phyloP scores from a whole-genome alignment of 2,888 invertebrate genomes.

The Scaptomyza cyrtandrae region DNA sequence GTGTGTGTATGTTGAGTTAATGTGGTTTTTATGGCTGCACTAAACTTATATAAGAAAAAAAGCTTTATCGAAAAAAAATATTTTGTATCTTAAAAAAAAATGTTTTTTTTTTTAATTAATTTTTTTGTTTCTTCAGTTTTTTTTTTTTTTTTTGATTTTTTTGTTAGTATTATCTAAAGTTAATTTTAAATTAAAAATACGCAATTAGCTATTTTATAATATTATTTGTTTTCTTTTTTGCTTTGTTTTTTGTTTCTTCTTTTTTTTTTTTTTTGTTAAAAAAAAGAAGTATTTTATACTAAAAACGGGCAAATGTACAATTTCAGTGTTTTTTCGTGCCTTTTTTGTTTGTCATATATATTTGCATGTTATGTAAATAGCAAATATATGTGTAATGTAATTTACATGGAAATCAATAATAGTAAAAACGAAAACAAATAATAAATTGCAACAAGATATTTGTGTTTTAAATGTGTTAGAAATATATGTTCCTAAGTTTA shows the following conservation, averaged over 20 bases:
- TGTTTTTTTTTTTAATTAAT: background rate
- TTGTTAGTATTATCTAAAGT: conserved; percentile 57
- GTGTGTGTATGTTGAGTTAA: conserved; percentile 17
- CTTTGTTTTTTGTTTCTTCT: conserved; percentile 13
- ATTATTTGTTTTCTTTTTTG: conserved; percentile 24
- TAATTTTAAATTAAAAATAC: conserved; percentile 50
- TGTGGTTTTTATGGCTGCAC: conserved; percentile 11
- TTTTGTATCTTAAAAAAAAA: conserved; percentile 11
- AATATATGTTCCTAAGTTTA: conserved; percentile 29
- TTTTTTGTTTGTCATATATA: conserved; percentile 14
- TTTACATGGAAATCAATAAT: conserved; percentile 24
- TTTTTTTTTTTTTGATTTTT: conserved; percentile 11
- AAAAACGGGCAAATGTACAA: conserved; percentile 50
- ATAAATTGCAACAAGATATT: conserved; percentile 52
- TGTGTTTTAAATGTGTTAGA: conserved; percentile 27
- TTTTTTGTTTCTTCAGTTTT: conserved; percentile 16
- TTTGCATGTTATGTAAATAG: conserved; percentile 5
- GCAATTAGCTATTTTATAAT: conserved; percentile 22
- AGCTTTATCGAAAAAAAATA: conserved; percentile 16
- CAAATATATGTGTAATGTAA: conserved; percentile 14
- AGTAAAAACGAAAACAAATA: conserved; percentile 25
- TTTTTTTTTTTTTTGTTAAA: conserved; percentile 30
- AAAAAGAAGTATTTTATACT: conserved; percentile 39
- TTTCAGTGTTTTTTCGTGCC: conserved; percentile 46
- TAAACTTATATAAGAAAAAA: conserved; percentile 24